Conservation (phyloP, 2,113 vertebrate species). For the Gadus chalcogrammus region DNA sequence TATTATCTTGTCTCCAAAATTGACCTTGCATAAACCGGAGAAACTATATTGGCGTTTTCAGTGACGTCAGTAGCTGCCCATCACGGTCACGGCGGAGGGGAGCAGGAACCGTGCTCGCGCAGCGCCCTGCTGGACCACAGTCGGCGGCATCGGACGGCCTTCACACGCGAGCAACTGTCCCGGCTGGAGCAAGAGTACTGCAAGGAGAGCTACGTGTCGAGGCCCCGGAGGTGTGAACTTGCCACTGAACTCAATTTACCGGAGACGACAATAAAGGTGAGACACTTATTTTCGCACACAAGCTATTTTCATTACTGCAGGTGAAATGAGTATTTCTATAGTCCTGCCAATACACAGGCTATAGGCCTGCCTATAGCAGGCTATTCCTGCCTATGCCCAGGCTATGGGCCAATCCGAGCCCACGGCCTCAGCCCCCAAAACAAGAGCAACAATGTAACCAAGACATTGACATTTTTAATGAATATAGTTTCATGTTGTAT, state of each 20-base stretch:
- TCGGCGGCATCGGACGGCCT: constrained; percentile 66
- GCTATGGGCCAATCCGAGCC: too few relatives aligned
- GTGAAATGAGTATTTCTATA: too few relatives aligned
- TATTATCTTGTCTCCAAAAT: too few relatives aligned
- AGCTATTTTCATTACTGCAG: too few relatives aligned
- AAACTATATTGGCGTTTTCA: neutral
- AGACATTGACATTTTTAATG: constrained; percentile 8
- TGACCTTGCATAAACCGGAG: too few relatives aligned
- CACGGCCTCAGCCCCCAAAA: neutral
- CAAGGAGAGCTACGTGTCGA: constrained; percentile 69
- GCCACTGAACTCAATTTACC: constrained; percentile 61
- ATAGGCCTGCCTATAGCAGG: too few relatives aligned
- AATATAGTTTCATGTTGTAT: constrained; percentile 6
- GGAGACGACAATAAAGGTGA: constrained; percentile 68
- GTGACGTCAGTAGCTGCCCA: constrained; percentile 33
- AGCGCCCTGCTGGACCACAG: constrained; percentile 57
- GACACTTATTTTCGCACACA: neutral
- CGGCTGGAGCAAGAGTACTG: constrained; percentile 66
- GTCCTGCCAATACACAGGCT: too few relatives aligned
- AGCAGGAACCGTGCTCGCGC: constrained; percentile 48
- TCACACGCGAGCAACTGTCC: constrained; percentile 62
- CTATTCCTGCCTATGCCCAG: too few relatives aligned
- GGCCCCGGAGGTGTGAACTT: constrained; percentile 65
- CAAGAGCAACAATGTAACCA: neutral
- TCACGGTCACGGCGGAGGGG: constrained; percentile 26